Evolutionary conservation across 2,888 invertebrate species (phyloP).

Genomic region (Parapristionchus giblindavisi): DNA sequence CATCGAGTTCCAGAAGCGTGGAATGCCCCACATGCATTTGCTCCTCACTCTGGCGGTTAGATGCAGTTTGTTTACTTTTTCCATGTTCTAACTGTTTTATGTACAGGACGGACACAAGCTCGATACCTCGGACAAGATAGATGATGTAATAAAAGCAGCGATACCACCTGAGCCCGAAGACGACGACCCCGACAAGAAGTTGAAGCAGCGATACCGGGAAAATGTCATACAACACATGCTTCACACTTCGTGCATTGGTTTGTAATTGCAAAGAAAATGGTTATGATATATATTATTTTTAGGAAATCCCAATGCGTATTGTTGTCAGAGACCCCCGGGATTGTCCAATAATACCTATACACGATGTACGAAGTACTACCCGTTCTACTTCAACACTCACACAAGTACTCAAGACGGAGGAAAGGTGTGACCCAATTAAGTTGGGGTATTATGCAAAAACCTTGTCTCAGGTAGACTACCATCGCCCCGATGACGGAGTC

Average conservation of each 20-base stretch:
- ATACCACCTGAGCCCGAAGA: background rate
- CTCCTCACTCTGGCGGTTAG: background rate
- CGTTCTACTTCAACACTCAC: background rate
- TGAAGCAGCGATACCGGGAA: background rate
- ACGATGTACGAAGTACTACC: background rate
- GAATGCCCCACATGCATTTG: constrained; percentile 26
- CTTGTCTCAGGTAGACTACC: background rate
- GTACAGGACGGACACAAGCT: constrained; percentile 8
- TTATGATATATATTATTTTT: background rate
- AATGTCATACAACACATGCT: background rate
- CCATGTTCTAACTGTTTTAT: background rate
- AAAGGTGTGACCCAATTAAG: background rate
- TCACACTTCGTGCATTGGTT: background rate
- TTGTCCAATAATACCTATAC: background rate
- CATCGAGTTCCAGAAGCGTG: constrained; percentile 26
- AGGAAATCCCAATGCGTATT: background rate
- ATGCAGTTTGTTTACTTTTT: background rate
- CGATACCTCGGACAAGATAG: background rate
- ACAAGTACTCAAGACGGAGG: background rate
- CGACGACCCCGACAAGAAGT: background rate
- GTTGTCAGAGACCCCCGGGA: background rate
- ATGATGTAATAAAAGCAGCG: background rate
- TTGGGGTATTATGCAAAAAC: background rate
- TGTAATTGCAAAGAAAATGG: background rate
- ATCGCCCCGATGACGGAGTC: background rate